These are phyloP conservation scores for Hirtodrosophila trivittata DNA, from an alignment of 2,888 invertebrate genomes.

Conservation along the genomic window DNA sequence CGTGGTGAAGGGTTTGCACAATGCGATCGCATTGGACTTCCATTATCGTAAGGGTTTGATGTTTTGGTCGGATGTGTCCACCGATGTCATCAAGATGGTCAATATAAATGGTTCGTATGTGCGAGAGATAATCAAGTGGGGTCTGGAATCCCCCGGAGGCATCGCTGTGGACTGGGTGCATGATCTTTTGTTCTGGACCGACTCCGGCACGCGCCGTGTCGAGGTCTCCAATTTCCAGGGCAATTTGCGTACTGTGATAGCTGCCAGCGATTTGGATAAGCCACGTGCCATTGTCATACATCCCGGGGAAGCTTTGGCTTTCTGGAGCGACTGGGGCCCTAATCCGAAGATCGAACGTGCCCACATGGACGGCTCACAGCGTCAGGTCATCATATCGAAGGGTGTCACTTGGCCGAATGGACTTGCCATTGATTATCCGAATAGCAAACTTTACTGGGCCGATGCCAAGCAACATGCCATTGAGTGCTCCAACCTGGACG, in stretches of 20 bases:
- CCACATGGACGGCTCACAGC: constrained; percentile 92
- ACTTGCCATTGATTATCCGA: constrained; percentile 92
- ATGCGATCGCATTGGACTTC: constrained; percentile 95
- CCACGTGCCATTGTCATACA: constrained; percentile 93
- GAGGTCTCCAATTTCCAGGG: constrained; percentile 92
- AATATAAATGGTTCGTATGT: constrained; percentile 90
- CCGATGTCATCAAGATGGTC: constrained; percentile 91
- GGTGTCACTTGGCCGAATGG: constrained; percentile 96
- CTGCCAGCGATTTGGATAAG: constrained; percentile 91
- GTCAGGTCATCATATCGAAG: constrained; percentile 90
- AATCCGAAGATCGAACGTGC: constrained; percentile 92
- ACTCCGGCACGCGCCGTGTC: constrained; percentile 91
- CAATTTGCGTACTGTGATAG: constrained; percentile 88
- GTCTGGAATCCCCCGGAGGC: constrained; percentile 93
- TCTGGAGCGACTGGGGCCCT: constrained; percentile 96
- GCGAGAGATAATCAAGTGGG: constrained; percentile 91
- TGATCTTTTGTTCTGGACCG: constrained; percentile 93
- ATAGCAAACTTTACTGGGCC: constrained; percentile 92
- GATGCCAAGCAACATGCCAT: constrained; percentile 95
- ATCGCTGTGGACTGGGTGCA: constrained; percentile 95
- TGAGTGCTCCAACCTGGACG: constrained; percentile 91
- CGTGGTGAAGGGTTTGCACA: constrained; percentile 92
- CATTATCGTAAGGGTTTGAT: constrained; percentile 91
- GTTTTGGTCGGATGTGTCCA: constrained; percentile 95
- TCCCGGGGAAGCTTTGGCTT: constrained; percentile 90